Evolutionary conservation across 2,888 invertebrate genomes (phyloP), one percentile per base, ranked within the genome.

Genomic region (Pseudanteris insignis): DNA sequence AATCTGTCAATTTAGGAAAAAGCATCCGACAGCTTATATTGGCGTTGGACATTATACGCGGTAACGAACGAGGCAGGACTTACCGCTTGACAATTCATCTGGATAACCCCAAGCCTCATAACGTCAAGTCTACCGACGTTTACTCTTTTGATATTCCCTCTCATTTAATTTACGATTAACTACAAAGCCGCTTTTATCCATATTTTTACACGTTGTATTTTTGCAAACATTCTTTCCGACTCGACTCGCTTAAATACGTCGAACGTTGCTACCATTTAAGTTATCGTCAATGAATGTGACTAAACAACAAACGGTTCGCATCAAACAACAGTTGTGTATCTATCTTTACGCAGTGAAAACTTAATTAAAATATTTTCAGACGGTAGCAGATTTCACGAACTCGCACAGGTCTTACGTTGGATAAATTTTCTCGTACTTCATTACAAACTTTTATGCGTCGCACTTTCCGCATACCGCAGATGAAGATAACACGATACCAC

Each of bases 1-100:
- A 78, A 78, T 78, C 79, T 77, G 79, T 79, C 79, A 78, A 77
- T 79, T 79, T 76, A 72, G 74, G 74, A 75, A 77, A 77, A 76
- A 76, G 73, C 75, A 73, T 76, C 75, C 72, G 76, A 75, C 74
- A 73, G 76, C 71, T 77, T 75, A 77, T 76, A 77, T 78, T 70
- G 78, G 76, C 74, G 73, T 71, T 71, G 70, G 70, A 73, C 75
- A 74, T 76, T 74, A 76, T 74, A 76, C 68, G 68, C 70, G 62
- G 63, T 67, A 71, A 66, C 67, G 71, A 66, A 69, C 69, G 68
- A 70, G 68, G 67, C 69, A 67, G 67, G 72, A 70, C 67, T 74
- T 71, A 69, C 69, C 68, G 64, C 64, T 72, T 72, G 73, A 72
- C 77, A 75, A 76, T 72, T 74, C 72, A 74, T 74, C 67, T 68